A percentile compares a stretch with the other conserved stretches of the same genome.
Evolutionary conservation across 2,888 invertebrate species (phyloP).

Genomic region (Zygothrica quintamaculata): DNA sequence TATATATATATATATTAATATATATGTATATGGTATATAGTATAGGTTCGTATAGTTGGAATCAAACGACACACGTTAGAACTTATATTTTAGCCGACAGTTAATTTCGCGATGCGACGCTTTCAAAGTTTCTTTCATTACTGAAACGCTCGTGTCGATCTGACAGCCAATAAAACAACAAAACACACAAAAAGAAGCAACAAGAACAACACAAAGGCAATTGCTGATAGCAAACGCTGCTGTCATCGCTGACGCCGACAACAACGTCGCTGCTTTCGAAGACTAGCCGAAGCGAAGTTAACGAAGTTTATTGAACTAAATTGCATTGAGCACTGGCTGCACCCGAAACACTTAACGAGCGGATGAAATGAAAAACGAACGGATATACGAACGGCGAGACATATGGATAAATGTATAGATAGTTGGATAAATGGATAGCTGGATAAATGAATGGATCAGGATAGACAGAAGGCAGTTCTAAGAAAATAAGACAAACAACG

Average conservation of each 20-base stretch:
- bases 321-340: constrained; percentile 29
- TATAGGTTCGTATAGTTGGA: constrained; percentile 6
- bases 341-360: constrained; percentile 13
- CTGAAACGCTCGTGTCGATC: constrained; percentile 60
- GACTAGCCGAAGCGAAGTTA: constrained; percentile 43
- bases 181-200: constrained; percentile 16
- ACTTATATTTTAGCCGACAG: constrained; percentile 11
- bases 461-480: constrained; percentile 39
- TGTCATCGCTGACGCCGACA: constrained; percentile 15
- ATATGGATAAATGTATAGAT: constrained; percentile 10
- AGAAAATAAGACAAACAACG: constrained; percentile 42
- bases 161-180: constrained; percentile 35
- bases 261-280: constrained; percentile 18
- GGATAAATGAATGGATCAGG: constrained; percentile 21
- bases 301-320: constrained; percentile 68
- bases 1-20: constrained; percentile 2
- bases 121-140: constrained; percentile 60
- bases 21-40: constrained; percentile 3
- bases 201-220: constrained; percentile 28
- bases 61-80: not conserved
- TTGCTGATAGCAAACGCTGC: constrained; percentile 45
- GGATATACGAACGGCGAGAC: constrained; percentile 5
- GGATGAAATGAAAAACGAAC: constrained; percentile 5
- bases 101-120: constrained; percentile 58
- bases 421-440: constrained; percentile 12